Conservation (phyloP, 2,797 vertebrate genomes). For the Myiothlypis coronata region DNA sequence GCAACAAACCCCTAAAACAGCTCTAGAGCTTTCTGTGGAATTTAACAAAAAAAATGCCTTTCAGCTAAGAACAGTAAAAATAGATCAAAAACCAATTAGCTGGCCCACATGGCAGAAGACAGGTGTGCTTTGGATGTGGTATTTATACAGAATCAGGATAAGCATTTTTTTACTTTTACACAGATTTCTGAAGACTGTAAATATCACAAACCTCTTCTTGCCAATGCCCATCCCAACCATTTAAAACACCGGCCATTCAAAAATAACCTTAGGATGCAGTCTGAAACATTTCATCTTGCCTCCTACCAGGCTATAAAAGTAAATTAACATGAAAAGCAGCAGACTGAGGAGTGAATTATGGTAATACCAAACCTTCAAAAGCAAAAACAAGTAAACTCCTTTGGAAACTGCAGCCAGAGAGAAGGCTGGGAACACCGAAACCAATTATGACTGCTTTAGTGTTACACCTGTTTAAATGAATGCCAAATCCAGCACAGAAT, state of each 20-base stretch:
- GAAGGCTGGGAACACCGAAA: constrained; percentile 36
- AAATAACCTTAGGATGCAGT: background rate
- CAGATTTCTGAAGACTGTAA: constrained; percentile 29
- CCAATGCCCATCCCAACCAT: background rate
- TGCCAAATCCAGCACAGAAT: constrained; percentile 40
- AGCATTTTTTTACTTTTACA: constrained; percentile 23
- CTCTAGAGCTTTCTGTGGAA: constrained; percentile 50
- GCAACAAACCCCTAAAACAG: constrained; percentile 46
- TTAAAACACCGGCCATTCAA: background rate
- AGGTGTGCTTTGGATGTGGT: constrained; percentile 59
- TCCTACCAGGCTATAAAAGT: background rate
- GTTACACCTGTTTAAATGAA: constrained; percentile 50
- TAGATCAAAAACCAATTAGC: constrained; percentile 65
- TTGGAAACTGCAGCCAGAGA: constrained; percentile 19
- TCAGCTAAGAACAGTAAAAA: constrained; percentile 60
- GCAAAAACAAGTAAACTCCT: constrained; percentile 7
- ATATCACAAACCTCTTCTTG: background rate
- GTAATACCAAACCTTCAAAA: constrained; percentile 12
- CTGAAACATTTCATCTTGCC: background rate
- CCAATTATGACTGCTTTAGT: constrained; percentile 14
- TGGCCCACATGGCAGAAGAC: constrained; percentile 54
- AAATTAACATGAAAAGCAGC: constrained; percentile 10
- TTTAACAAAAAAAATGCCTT: constrained; percentile 35
- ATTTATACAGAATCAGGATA: constrained; percentile 37
- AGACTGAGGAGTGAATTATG: constrained; percentile 17